Percentiles rank a stretch among this genome's conserved stretches.
Evolutionary conservation across 2,113 vertebrate species (phyloP).

Genomic region (Burhinus oedicnemus): DNA sequence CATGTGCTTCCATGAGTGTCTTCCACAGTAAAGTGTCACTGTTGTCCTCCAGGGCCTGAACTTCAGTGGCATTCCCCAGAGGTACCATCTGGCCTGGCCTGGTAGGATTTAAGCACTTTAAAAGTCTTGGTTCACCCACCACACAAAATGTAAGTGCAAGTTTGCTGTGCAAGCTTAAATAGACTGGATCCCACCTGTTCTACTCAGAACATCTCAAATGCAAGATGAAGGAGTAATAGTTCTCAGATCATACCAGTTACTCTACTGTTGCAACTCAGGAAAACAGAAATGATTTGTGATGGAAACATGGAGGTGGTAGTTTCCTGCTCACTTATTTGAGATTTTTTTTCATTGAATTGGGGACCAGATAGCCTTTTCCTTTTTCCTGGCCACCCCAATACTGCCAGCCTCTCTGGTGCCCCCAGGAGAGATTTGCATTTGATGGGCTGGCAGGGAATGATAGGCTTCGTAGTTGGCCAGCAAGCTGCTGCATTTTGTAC

Average conservation of each 20-base stretch:
- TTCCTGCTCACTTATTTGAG: background rate
- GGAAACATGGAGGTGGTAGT: background rate
- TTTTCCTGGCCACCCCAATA: background rate
- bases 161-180: background rate
- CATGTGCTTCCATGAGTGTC: background rate
- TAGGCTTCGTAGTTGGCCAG: background rate
- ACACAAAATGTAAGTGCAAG: background rate
- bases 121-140: background rate
- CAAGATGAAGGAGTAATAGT: background rate
- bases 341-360: background rate
- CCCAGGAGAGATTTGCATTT: background rate
- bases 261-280: background rate
- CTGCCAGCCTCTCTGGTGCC: background rate
- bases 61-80: background rate
- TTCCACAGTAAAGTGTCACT: background rate
- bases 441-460: background rate
- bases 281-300: background rate
- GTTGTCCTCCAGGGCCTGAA: background rate
- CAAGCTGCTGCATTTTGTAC: background rate
- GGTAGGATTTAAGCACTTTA: background rate
- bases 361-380: no score
- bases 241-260: background rate
- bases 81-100: background rate
- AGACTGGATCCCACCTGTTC: background rate
- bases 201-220: background rate